Evolutionary conservation across 2,888 invertebrate genomes (phyloP).

Genomic region (Operophtera brumata): DNA sequence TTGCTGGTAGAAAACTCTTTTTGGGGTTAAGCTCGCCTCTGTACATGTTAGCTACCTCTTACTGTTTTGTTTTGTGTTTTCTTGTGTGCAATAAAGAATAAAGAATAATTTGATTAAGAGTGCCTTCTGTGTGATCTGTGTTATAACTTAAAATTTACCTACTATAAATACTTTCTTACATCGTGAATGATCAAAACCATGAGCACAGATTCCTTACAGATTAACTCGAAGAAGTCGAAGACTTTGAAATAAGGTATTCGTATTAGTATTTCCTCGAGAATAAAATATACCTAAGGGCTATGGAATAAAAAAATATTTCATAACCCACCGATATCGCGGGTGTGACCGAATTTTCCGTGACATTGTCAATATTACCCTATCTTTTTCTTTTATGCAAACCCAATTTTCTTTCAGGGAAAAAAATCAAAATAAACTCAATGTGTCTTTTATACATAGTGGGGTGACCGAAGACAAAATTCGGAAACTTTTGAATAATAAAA

Average conservation of each 20-base stretch:
- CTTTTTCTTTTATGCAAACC: conserved; percentile 50
- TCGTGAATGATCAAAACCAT: too few relatives aligned
- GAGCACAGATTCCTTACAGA: too few relatives aligned
- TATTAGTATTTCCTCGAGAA: conserved; percentile 15
- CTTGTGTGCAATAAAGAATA: too few relatives aligned
- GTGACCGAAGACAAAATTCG: conserved; percentile 45
- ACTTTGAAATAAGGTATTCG: background rate
- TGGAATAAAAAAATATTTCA: conserved; percentile 37
- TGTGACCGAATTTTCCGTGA: conserved; percentile 43
- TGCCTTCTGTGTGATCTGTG: too few relatives aligned
- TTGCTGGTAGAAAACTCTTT: too few relatives aligned
- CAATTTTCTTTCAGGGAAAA: conserved; percentile 48
- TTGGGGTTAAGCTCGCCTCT: too few relatives aligned
- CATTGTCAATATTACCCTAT: conserved; percentile 48
- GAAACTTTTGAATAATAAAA: conserved; percentile 72
- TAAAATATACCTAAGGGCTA: conserved; percentile 23
- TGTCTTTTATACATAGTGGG: conserved; percentile 49
- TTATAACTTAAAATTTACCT: too few relatives aligned
- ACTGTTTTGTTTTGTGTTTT: too few relatives aligned
- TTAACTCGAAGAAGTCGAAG: background rate
- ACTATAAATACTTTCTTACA: too few relatives aligned
- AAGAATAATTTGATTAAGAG: too few relatives aligned
- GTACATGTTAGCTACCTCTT: too few relatives aligned
- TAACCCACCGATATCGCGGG: conserved; percentile 34
- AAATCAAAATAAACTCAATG: conserved; percentile 62